Evolutionary conservation across 2,888 invertebrate genomes (phyloP).

Genomic region (Nasonia oneida): DNA sequence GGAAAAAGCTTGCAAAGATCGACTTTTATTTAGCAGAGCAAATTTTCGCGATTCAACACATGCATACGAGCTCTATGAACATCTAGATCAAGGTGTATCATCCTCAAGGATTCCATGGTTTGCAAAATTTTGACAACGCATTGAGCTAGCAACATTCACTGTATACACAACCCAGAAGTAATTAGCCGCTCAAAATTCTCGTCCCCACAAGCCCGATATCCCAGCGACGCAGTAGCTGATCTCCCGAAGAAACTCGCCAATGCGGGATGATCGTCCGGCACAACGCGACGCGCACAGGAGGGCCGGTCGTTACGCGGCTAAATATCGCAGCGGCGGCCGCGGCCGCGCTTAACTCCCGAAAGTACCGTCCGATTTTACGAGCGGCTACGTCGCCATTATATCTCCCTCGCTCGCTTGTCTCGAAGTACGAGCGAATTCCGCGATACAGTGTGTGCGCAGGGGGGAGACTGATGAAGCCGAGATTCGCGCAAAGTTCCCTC

Average conservation of each 20-base stretch:
- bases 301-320: background rate
- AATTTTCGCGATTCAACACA: no score
- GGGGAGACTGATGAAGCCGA: background rate
- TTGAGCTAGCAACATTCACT: no score
- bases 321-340: background rate
- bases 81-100: no score
- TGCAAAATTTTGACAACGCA: no score
- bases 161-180: no score
- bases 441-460: background rate
- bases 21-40: no score
- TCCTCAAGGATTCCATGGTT: no score
- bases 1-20: no score
- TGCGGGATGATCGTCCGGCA: background rate
- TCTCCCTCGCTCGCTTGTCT: background rate
- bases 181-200: no score
- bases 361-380: conserved; percentile 41
- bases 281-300: background rate
- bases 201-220: no score
- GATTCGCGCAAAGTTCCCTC: background rate
- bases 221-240: background rate
- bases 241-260: background rate
- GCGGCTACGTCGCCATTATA: background rate
- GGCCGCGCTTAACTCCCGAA: conserved; percentile 17
- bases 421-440: background rate
- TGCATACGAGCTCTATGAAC: no score